Conservation (phyloP, 2,888 invertebrate species). For the Dynastes tityus region DNA sequence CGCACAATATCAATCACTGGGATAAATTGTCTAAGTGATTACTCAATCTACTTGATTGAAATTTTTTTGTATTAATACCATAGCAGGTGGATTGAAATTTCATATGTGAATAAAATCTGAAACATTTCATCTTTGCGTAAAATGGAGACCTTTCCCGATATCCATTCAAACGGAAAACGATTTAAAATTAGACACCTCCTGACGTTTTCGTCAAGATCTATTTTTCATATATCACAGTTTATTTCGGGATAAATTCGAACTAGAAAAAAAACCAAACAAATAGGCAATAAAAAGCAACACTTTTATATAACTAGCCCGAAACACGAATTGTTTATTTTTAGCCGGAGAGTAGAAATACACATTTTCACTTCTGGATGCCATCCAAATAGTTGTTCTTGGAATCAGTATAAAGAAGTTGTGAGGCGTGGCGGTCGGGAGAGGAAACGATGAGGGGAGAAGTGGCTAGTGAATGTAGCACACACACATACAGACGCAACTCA, state of each 20-base stretch:
- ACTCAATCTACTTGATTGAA: too few relatives aligned
- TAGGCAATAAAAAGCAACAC: slow-evolving; percentile 43
- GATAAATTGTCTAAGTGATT: too few relatives aligned
- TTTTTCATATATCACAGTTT: slow-evolving; percentile 23
- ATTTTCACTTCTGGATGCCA: slow-evolving; percentile 51
- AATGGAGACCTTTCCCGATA: background rate
- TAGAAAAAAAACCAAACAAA: slow-evolving; percentile 36
- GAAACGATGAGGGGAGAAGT: slow-evolving; percentile 41
- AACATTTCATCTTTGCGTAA: too few relatives aligned
- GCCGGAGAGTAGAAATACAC: slow-evolving; percentile 45
- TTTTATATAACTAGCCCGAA: slow-evolving; percentile 45
- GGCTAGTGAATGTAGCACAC: slow-evolving; percentile 49
- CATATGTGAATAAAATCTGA: too few relatives aligned
- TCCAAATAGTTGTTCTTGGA: slow-evolving; percentile 52
- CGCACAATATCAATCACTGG: too few relatives aligned
- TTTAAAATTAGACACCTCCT: background rate
- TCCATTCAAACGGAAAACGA: slow-evolving; percentile 1
- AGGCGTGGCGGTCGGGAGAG: slow-evolving; percentile 22
- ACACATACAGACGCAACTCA: slow-evolving; percentile 24
- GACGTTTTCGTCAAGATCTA: slow-evolving; percentile 16
- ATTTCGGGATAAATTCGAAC: slow-evolving; percentile 24
- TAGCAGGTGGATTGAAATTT: too few relatives aligned
- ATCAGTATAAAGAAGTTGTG: slow-evolving; percentile 46
- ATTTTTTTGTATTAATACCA: too few relatives aligned
- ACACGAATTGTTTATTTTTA: slow-evolving; percentile 48